Percentiles rank a stretch among this genome's conserved stretches.
Evolutionary conservation across 2,888 invertebrate species (phyloP).

Genomic region (Thelaira solivaga): DNA sequence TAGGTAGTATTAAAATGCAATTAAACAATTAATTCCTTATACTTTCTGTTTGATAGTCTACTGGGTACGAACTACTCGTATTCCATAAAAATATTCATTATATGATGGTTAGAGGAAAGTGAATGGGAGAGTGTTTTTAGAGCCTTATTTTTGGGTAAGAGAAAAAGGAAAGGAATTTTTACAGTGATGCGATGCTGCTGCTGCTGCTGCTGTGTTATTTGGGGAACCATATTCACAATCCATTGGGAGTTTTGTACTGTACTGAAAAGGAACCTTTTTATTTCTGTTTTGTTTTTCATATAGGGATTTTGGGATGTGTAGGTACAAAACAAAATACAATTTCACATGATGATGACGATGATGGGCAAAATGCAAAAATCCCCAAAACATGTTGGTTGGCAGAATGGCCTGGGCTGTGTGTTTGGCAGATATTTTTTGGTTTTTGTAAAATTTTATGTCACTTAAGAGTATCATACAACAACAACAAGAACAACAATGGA

Average conservation of each 20-base stretch:
- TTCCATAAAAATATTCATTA: conserved; percentile 50
- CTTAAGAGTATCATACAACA: conserved; percentile 47
- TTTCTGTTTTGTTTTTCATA: conserved; percentile 55
- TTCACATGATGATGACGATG: conserved; percentile 41
- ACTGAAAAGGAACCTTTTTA: conserved; percentile 60
- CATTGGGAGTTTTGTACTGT: conserved; percentile 51
- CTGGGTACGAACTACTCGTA: conserved; percentile 34
- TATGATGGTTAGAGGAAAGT: conserved; percentile 40
- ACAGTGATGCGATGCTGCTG: conserved; percentile 56
- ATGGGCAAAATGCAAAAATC: conserved; percentile 43
- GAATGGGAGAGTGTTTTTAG: conserved; percentile 34
- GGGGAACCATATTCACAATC: conserved; percentile 60
- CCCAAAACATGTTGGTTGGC: conserved; percentile 13
- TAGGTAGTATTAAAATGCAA: not conserved
- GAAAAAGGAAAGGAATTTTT: conserved; percentile 40
- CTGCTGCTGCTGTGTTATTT: conserved; percentile 57
- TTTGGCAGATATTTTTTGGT: conserved; percentile 43
- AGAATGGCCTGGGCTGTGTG: not conserved
- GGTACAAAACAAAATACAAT: conserved; percentile 52
- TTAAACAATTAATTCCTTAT: conserved; percentile 13
- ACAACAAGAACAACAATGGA: conserved; percentile 15
- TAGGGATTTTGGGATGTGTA: conserved; percentile 60
- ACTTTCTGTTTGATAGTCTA: not conserved
- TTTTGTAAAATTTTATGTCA: conserved; percentile 57
- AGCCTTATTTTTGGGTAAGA: conserved; percentile 9